These are phyloP conservation scores for Nesometra sesokonis DNA, from an alignment of 35 echinoderm and acorn worm genomes.

Conservation along the genomic window DNA sequence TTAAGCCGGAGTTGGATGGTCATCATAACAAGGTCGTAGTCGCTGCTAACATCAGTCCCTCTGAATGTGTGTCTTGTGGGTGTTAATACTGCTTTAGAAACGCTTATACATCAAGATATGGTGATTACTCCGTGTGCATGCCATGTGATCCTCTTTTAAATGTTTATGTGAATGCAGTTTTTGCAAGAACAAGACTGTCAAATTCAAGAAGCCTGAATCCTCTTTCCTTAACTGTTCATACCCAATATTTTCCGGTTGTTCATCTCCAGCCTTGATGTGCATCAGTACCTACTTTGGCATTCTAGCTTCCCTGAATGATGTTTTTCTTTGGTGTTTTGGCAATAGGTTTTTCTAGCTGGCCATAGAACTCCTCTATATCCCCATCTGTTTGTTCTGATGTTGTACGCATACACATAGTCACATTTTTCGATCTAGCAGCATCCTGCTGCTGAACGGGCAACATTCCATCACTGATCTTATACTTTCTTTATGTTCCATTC, in stretches of 20 bases:
- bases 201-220: constrained; percentile 11
- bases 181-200: constrained; percentile 8
- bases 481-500: constrained; percentile 21
- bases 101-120: constrained; percentile 5
- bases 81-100: constrained; percentile 21
- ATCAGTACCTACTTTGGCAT: constrained; percentile 26
- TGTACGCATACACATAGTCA: constrained; percentile 16
- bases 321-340: constrained; percentile 31
- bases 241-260: too few species aligned
- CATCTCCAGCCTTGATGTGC: constrained; percentile 10
- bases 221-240: not conserved
- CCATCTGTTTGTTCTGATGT: constrained; percentile 2
- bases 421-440: constrained; percentile 32
- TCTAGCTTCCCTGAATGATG: constrained; percentile 53
- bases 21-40: constrained; percentile 41
- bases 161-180: constrained; percentile 33
- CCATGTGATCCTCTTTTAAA: constrained; percentile 4
- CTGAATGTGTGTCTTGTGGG: constrained; percentile 27
- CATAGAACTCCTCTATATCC: not conserved
- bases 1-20: constrained; percentile 23
- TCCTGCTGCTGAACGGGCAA: not conserved
- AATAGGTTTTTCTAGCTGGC: constrained; percentile 1
- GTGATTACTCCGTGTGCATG: constrained; percentile 2
- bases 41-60: constrained; percentile 47
- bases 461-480: constrained; percentile 17